Evolutionary conservation across 2,113 vertebrate species (phyloP).

Genomic region (Antechinus stuartii): DNA sequence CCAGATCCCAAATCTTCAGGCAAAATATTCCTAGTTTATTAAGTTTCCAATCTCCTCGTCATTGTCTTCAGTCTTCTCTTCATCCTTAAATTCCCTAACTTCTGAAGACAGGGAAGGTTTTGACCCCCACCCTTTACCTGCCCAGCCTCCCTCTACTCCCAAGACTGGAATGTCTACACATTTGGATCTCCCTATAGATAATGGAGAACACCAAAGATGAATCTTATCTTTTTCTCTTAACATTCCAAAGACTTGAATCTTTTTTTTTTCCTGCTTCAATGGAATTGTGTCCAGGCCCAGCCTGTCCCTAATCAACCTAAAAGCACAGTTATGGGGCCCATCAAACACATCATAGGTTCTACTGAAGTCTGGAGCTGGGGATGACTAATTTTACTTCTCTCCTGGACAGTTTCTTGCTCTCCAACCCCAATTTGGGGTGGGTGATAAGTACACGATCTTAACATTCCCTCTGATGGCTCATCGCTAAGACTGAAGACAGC

Average conservation of each 20-base stretch:
- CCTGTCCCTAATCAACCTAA: not conserved
- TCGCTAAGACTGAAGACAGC: not conserved
- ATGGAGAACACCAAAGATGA: not conserved
- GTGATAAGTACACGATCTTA: not conserved
- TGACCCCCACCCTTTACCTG: not conserved
- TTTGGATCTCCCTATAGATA: not conserved
- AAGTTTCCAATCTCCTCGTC: not conserved
- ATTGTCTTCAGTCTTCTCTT: not conserved
- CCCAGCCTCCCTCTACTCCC: not conserved
- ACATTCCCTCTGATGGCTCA: not conserved
- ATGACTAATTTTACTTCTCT: fast-evolving
- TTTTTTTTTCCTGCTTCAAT: not conserved
- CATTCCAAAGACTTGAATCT: constrained; percentile 39
- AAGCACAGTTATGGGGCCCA: not conserved
- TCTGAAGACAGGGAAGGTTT: not conserved
- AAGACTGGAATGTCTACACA: not conserved
- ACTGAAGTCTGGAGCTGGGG: not conserved
- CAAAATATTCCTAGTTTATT: not conserved
- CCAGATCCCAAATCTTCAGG: not conserved
- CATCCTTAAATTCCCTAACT: not conserved
- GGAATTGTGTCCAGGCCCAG: not conserved
- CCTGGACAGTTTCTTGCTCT: not conserved
- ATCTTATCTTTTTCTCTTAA: constrained; percentile 15
- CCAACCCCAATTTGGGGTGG: fast-evolving
- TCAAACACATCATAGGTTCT: not conserved